These are phyloP conservation scores for Rhizomys pruinosus DNA, from an alignment of 2,113 vertebrate genomes.

Conservation along the genomic window DNA sequence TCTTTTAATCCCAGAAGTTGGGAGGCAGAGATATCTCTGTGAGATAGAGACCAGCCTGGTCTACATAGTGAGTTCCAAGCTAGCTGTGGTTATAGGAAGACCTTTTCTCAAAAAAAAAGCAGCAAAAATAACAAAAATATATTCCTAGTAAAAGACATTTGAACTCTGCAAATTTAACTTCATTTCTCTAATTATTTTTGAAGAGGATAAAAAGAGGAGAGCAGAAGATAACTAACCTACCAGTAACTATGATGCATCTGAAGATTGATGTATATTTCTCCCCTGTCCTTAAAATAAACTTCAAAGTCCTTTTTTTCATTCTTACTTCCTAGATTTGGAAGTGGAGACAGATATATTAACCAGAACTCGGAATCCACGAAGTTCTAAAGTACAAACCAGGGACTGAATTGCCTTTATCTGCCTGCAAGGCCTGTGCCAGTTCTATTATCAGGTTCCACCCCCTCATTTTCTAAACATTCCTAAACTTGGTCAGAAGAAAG, in stretches of 20 bases:
- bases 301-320: background rate
- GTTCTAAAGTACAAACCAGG: background rate
- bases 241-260: background rate
- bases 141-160: background rate
- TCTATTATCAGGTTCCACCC: background rate
- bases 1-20: too few species aligned
- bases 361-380: background rate
- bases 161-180: constrained; percentile 33
- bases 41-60: too few species aligned
- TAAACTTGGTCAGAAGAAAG: constrained; percentile 40
- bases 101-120: too few species aligned
- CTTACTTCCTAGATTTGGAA: background rate
- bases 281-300: background rate
- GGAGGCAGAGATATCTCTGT: too few species aligned
- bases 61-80: too few species aligned
- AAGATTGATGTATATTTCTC: background rate
- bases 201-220: background rate
- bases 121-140: background rate
- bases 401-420: background rate
- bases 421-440: background rate
- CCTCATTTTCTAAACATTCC: constrained; percentile 25
- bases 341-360: background rate
- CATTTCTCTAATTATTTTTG: background rate
- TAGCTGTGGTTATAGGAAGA: too few species aligned
- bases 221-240: background rate